Evolutionary conservation across 2,888 invertebrate species (phyloP).

Genomic region (Dexiosoma caninum): DNA sequence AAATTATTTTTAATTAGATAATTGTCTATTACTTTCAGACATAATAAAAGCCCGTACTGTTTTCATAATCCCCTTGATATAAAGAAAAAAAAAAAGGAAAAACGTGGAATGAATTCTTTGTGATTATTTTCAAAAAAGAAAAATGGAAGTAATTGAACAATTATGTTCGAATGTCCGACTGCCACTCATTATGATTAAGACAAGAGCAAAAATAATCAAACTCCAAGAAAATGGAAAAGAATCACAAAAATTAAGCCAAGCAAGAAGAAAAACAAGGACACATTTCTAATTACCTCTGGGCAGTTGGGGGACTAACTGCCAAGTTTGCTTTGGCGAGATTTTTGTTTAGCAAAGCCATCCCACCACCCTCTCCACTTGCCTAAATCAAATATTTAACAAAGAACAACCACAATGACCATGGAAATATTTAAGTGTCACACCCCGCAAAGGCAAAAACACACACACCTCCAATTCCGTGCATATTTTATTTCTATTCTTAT

Average conservation of each 20-base stretch:
- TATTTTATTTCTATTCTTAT: constrained; percentile 21
- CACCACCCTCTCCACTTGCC: background rate
- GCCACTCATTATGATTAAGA: constrained; percentile 74
- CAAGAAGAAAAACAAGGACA: constrained; percentile 68
- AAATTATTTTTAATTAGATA: constrained; percentile 57
- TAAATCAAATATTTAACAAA: constrained; percentile 21
- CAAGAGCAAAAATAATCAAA: constrained; percentile 50
- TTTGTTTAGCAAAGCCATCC: background rate
- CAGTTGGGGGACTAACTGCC: constrained; percentile 70
- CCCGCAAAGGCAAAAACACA: constrained; percentile 9
- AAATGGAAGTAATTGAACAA: constrained; percentile 74
- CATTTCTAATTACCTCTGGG: constrained; percentile 76
- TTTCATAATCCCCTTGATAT: constrained; percentile 4
- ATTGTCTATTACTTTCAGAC: constrained; percentile 56
- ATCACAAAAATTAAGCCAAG: constrained; percentile 65
- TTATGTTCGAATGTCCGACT: constrained; percentile 75
- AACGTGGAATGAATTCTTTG: constrained; percentile 22
- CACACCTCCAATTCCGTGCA: constrained; percentile 35
- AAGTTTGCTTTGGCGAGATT: constrained; percentile 67
- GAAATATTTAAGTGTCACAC: constrained; percentile 54
- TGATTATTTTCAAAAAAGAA: constrained; percentile 22
- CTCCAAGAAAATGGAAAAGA: constrained; percentile 24
- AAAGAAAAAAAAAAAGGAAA: constrained; percentile 2
- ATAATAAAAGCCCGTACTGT: background rate
- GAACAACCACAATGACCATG: constrained; percentile 50